Conservation (phyloP, 2,888 invertebrate species). For the Nymphalis polychloros region DNA sequence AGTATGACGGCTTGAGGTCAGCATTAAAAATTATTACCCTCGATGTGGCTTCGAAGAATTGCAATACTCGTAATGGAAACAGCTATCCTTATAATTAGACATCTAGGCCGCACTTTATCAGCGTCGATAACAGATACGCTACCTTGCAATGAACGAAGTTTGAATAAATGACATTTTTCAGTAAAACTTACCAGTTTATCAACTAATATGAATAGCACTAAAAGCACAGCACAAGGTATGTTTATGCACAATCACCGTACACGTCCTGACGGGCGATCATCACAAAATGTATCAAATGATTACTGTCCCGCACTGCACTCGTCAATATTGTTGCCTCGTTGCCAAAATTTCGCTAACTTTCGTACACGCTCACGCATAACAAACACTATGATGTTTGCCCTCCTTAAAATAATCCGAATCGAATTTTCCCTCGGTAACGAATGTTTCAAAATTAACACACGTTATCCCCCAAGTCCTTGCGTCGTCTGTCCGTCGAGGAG, state of each 20-base stretch:
- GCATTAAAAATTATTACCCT: conserved; percentile 19
- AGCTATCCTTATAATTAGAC: conserved; percentile 29
- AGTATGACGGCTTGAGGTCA: conserved; percentile 16
- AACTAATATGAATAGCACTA: conserved; percentile 19
- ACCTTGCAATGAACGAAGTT: conserved; percentile 8
- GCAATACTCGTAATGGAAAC: conserved; percentile 20
- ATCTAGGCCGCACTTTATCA: conserved; percentile 29
- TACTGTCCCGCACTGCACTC: conserved; percentile 49
- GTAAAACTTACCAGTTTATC: conserved; percentile 4
- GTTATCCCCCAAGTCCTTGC: conserved; percentile 63
- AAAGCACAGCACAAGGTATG: conserved; percentile 20
- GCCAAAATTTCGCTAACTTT: conserved; percentile 75
- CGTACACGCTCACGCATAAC: conserved; percentile 60
- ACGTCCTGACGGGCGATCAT: conserved; percentile 60
- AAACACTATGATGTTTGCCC: conserved; percentile 57
- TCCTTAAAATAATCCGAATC: conserved; percentile 50
- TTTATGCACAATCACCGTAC: conserved; percentile 50
- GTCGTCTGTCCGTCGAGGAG: conserved; percentile 50
- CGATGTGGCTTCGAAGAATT: conserved; percentile 16
- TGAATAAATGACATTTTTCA: not conserved
- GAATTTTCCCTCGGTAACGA: conserved; percentile 52
- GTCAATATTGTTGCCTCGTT: conserved; percentile 49
- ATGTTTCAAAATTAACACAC: conserved; percentile 53
- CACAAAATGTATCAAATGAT: conserved; percentile 58
- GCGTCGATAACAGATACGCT: conserved; percentile 17